Percentiles rank a stretch among this genome's conserved stretches.
These are phyloP conservation scores for Myopa tessellatipennis DNA, from an alignment of 2,888 invertebrate genomes.

Conservation along the genomic window DNA sequence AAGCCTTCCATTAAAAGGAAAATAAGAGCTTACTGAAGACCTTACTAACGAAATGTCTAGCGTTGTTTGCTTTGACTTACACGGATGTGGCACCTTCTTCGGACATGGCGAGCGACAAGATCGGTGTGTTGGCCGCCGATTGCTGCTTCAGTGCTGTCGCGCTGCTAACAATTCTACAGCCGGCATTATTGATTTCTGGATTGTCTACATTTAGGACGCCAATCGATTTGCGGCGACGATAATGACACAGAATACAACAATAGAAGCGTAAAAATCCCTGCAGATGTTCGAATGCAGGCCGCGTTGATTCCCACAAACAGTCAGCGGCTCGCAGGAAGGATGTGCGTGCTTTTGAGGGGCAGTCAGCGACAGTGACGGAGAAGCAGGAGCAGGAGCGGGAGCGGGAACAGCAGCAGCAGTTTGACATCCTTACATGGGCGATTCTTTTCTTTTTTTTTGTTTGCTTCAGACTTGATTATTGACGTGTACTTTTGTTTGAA, in stretches of 20 bases:
- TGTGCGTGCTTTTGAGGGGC: slow-evolving; percentile 22
- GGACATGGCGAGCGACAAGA: slow-evolving; percentile 45
- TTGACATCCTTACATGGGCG: not conserved
- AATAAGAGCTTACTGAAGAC: no score
- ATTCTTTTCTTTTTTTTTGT: not conserved
- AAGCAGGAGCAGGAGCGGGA: not conserved
- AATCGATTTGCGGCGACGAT: slow-evolving; percentile 65
- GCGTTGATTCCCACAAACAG: slow-evolving; percentile 54
- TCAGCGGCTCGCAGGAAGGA: slow-evolving; percentile 47
- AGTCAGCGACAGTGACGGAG: not conserved
- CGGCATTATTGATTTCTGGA: slow-evolving; percentile 18
- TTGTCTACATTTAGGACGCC: slow-evolving; percentile 44
- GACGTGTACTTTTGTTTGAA: no score
- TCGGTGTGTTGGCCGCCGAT: slow-evolving; percentile 43
- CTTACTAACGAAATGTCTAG: no score
- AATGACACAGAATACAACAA: slow-evolving; percentile 57
- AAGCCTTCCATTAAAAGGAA: no score
- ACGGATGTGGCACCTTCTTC: slow-evolving; percentile 35
- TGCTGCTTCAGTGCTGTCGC: not conserved
- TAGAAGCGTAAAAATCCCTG: slow-evolving; percentile 52
- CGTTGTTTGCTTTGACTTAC: slow-evolving; percentile 42
- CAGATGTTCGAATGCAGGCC: slow-evolving; percentile 52
- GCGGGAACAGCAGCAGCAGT: slow-evolving; percentile 4
- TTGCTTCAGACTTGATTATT: not conserved
- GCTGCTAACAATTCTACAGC: not conserved